These are phyloP conservation scores for Actinostola sp. DNA, from an alignment of 92 coral and sea anemone genomes.

Conservation along the genomic window DNA sequence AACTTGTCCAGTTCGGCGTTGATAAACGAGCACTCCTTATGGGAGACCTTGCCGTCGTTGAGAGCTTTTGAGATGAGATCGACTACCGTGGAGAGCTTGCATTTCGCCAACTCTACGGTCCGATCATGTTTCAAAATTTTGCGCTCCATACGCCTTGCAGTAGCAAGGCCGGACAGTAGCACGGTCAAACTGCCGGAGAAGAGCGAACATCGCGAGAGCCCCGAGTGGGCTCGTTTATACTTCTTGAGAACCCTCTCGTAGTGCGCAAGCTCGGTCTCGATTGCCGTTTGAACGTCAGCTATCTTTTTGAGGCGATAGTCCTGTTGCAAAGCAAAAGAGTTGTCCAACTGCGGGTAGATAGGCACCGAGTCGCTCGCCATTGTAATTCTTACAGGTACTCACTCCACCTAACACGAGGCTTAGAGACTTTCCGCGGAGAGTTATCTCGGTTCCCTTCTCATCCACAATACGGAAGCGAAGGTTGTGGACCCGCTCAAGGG, in stretches of 20 bases:
- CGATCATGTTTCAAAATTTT: constrained; percentile 35
- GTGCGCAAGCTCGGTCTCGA: constrained; percentile 32
- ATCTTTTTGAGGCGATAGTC: constrained; percentile 38
- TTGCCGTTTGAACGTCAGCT: constrained; percentile 22
- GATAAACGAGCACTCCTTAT: constrained; percentile 25
- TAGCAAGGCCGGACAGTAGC: neutral
- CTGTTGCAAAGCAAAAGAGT: too few species aligned
- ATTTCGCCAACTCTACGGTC: constrained; percentile 24
- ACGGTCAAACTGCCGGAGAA: neutral
- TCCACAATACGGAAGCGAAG: too few species aligned
- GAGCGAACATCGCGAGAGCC: constrained; percentile 8
- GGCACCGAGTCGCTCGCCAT: too few species aligned
- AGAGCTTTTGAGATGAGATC: constrained; percentile 27
- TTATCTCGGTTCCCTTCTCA: too few species aligned
- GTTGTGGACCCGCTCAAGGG: too few species aligned
- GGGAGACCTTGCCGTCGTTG: constrained; percentile 25
- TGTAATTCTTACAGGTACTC: too few species aligned
- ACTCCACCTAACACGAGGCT: too few species aligned
- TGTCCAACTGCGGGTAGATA: too few species aligned
- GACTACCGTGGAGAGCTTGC: constrained; percentile 18
- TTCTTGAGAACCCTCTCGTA: constrained; percentile 20
- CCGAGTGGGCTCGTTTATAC: constrained; percentile 23
- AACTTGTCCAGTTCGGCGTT: constrained; percentile 8
- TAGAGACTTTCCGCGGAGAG: too few species aligned
- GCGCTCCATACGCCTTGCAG: neutral